phyloP scores from a whole-genome alignment of 2,797 vertebrate species.

The Perodicticus potto region DNA sequence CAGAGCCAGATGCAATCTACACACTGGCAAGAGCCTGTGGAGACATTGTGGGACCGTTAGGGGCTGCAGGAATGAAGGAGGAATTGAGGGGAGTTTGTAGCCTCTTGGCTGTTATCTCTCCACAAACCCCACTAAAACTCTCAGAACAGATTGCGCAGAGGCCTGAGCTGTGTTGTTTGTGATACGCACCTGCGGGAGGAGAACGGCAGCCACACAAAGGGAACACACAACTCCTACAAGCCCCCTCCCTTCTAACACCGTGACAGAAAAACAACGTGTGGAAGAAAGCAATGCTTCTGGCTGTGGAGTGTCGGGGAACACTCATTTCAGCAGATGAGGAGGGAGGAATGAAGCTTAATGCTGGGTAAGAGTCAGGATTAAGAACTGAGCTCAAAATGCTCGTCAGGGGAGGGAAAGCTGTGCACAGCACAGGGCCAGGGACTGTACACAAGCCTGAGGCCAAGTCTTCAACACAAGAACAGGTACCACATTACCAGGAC shows the following conservation, averaged over 20 bases:
- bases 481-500: fast-evolving
- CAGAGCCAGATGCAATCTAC: neutral
- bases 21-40: neutral
- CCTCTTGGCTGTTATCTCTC: neutral
- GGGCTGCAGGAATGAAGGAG: neutral
- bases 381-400: neutral
- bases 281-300: fast-evolving
- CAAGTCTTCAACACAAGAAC: neutral
- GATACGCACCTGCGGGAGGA: neutral
- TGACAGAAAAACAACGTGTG: neutral
- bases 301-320: no score
- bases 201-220: fast-evolving
- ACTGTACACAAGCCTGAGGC: fast-evolving
- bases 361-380: neutral
- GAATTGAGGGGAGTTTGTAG: neutral
- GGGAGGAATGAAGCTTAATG: neutral
- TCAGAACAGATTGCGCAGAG: neutral
- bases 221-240: neutral
- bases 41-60: neutral
- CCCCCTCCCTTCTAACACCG: neutral
- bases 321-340: neutral
- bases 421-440: neutral
- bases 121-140: neutral
- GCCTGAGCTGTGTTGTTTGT: fast-evolving
- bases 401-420: fast-evolving